A percentile compares a stretch with the other conserved stretches of the same genome.
phyloP scores from a whole-genome alignment of 2,888 invertebrate species.

The Lysandra bellargus region DNA sequence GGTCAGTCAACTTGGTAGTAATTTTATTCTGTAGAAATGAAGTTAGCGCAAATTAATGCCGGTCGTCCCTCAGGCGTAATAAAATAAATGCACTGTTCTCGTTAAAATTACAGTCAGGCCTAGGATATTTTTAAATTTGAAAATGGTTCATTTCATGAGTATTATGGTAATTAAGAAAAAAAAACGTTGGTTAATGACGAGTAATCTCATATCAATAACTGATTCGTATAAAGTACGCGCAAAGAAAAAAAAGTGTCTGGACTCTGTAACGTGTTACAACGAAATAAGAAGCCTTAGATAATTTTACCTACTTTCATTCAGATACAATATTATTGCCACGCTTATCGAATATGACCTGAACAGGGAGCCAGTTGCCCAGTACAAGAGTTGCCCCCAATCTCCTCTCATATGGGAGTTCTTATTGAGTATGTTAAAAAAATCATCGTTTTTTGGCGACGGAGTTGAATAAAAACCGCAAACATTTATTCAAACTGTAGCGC shows the following conservation, averaged over 20 bases:
- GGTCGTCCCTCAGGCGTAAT: slow-evolving; percentile 34
- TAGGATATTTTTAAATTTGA: slow-evolving; percentile 18
- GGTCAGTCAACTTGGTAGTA: slow-evolving; percentile 32
- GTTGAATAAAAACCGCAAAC: slow-evolving; percentile 39
- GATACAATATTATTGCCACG: background rate
- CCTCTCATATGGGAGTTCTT: slow-evolving; percentile 20
- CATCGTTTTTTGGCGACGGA: slow-evolving; percentile 32
- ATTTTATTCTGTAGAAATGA: slow-evolving; percentile 36
- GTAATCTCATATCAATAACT: background rate
- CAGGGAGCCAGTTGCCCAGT: background rate
- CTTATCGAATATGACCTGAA: background rate
- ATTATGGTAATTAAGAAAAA: background rate
- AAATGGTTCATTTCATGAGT: background rate
- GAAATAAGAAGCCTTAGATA: background rate
- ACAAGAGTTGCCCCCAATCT: slow-evolving; percentile 28
- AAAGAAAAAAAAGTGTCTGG: background rate
- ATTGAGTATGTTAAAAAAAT: slow-evolving; percentile 30
- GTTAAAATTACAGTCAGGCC: slow-evolving; percentile 28
- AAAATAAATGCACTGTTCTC: slow-evolving; percentile 35
- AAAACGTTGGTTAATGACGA: background rate
- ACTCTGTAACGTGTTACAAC: background rate
- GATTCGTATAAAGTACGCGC: no score
- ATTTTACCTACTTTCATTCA: background rate
- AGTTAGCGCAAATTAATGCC: slow-evolving; percentile 36
- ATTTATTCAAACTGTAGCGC: slow-evolving; percentile 37